A percentile compares a stretch with the other conserved stretches of the same genome.
phyloP scores from a whole-genome alignment of 2,797 vertebrate genomes.

The Vireo griseus region DNA sequence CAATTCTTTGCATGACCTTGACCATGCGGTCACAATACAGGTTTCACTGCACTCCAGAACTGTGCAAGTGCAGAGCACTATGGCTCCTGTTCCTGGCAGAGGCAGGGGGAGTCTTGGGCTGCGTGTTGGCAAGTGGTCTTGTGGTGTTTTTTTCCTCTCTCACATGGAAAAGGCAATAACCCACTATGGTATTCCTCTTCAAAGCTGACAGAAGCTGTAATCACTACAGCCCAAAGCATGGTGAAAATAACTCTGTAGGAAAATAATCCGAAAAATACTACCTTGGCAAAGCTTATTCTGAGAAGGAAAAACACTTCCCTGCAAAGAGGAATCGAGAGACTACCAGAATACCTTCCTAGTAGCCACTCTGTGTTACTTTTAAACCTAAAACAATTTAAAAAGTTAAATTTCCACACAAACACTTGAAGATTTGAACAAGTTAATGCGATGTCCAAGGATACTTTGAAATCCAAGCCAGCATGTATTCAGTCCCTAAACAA shows the following conservation, averaged over 20 bases:
- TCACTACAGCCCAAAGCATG: neutral
- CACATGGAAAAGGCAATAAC: neutral
- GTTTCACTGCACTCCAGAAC: too few species aligned
- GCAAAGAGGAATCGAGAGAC: neutral
- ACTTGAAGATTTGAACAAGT: neutral
- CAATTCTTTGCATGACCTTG: neutral
- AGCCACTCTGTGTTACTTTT: neutral
- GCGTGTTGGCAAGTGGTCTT: fast-evolving
- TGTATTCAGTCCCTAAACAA: neutral
- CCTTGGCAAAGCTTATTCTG: neutral
- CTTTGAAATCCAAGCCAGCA: neutral
- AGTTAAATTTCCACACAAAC: too few species aligned
- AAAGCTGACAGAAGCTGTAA: neutral
- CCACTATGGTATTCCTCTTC: neutral
- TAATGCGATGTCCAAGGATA: fast-evolving
- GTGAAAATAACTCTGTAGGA: neutral
- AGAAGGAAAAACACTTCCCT: neutral
- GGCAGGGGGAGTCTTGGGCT: fast-evolving
- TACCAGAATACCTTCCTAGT: neutral
- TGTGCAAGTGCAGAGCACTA: fast-evolving
- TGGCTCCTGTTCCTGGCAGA: too few species aligned
- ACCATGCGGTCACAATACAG: fast-evolving
- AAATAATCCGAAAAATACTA: neutral
- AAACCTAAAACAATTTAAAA: neutral
- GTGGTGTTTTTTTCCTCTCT: fast-evolving